A percentile compares a stretch with the other conserved stretches of the same genome.
Evolutionary conservation across 2,113 vertebrate genomes (phyloP).

Genomic region (Macquaria ambigua): DNA sequence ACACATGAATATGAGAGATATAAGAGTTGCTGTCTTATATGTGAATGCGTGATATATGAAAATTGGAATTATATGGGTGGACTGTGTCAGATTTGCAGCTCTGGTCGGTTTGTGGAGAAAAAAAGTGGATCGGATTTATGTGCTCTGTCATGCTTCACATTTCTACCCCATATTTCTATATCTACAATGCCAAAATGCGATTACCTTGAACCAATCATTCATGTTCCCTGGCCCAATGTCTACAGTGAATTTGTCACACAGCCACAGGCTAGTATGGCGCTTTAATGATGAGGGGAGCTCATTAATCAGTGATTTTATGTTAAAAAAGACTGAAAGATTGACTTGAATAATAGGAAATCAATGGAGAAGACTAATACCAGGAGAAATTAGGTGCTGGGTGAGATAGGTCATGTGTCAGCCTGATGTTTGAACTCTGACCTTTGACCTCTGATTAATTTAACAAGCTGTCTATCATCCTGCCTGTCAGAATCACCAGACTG

Average conservation of each 20-base stretch:
- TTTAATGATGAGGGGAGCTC: constrained; percentile 62
- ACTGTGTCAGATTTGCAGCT: constrained; percentile 65
- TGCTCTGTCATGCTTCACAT: constrained; percentile 50
- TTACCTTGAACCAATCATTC: constrained; percentile 54
- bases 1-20: constrained; percentile 40
- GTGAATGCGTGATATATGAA: constrained; percentile 65
- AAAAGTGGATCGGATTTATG: constrained; percentile 58
- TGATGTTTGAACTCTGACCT: constrained; percentile 66
- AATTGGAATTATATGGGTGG: constrained; percentile 58
- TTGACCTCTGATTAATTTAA: constrained; percentile 45
- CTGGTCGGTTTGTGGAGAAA: constrained; percentile 3
- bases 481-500: neutral
- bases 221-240: constrained; percentile 11
- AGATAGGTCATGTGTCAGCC: constrained; percentile 62
- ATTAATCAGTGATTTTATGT: constrained; percentile 66
- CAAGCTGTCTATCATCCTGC: constrained; percentile 37
- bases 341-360: constrained; percentile 70
- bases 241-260: constrained; percentile 45
- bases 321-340: constrained; percentile 56
- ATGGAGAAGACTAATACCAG: constrained; percentile 47
- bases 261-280: constrained; percentile 29
- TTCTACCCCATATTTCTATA: constrained; percentile 55
- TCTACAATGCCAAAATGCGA: constrained; percentile 51
- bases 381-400: constrained; percentile 36
- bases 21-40: constrained; percentile 39